Conservation (phyloP, 2,888 invertebrate genomes). For the Aproaerema taeniolella region DNA sequence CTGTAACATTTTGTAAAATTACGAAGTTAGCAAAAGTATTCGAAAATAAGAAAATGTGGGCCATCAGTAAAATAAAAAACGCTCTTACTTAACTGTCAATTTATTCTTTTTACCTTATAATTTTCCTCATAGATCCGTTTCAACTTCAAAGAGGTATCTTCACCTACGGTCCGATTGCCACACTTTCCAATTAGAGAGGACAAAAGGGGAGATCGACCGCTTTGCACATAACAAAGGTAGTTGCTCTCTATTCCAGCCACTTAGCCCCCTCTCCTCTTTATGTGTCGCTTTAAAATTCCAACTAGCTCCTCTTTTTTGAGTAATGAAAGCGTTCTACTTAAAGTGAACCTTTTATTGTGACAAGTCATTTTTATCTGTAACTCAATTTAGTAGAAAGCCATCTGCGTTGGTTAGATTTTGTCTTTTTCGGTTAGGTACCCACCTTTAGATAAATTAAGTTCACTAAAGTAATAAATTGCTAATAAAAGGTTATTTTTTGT, state of each 20-base stretch:
- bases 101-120: not conserved
- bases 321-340: too few species aligned
- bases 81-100: too few species aligned
- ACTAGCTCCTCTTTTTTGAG: too few species aligned
- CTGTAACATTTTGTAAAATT: not conserved
- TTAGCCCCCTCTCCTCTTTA: conserved; percentile 51
- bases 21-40: not conserved
- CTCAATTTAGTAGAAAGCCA: too few species aligned
- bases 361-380: too few species aligned
- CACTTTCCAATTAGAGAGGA: conserved; percentile 54
- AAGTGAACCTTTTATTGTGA: too few species aligned
- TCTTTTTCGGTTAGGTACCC: too few species aligned
- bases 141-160: not conserved
- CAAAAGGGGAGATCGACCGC: conserved; percentile 38
- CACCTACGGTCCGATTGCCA: not conserved
- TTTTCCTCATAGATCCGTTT: not conserved
- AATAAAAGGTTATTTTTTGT: too few species aligned
- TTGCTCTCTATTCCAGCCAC: conserved; percentile 49
- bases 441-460: too few species aligned
- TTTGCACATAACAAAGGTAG: conserved; percentile 46
- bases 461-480: too few species aligned
- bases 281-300: conserved; percentile 43
- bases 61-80: too few species aligned
- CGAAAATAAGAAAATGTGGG: not conserved
- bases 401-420: too few species aligned